These are phyloP conservation scores for Drosophila tropicalis DNA, from an alignment of 1,140 invertebrate genomes.

Conservation along the genomic window DNA sequence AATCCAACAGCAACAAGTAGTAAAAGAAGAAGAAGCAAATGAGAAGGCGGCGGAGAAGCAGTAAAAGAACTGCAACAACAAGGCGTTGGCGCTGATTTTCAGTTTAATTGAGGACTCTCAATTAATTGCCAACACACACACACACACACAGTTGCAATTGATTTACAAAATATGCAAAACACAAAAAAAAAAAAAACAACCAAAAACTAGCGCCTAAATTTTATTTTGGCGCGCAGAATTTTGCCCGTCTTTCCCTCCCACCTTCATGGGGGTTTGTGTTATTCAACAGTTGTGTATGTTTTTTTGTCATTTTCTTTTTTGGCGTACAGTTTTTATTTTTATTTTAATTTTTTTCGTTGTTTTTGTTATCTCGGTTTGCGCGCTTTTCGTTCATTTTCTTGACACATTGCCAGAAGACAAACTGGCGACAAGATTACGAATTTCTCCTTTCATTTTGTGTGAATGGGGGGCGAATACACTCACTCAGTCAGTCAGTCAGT, in stretches of 20 bases:
- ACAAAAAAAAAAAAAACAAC: constrained; percentile 17
- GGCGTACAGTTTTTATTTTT: constrained; percentile 44
- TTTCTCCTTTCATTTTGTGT: constrained; percentile 6
- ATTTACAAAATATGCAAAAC: constrained; percentile 30
- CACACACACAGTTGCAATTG: constrained; percentile 1
- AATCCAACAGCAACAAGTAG: constrained; percentile 27
- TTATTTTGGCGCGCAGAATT: constrained; percentile 61
- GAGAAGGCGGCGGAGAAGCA: neutral
- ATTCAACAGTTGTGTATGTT: constrained; percentile 55
- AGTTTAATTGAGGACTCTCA: constrained; percentile 73
- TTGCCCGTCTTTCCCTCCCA: no score
- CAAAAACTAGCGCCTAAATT: neutral
- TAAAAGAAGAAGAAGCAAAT: constrained; percentile 10
- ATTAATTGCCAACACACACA: constrained; percentile 61
- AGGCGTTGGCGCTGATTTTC: constrained; percentile 70
- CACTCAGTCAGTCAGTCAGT: no score
- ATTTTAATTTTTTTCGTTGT: constrained; percentile 26
- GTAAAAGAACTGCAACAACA: constrained; percentile 22
- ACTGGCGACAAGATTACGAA: constrained; percentile 43
- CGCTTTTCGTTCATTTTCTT: constrained; percentile 28
- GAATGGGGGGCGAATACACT: constrained; percentile 8
- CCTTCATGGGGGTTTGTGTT: constrained; percentile 41
- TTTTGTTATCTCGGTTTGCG: neutral
- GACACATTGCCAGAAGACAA: constrained; percentile 55
- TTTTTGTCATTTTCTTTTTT: constrained; percentile 42